phyloP scores from a whole-genome alignment of 2,113 vertebrate species.

The Lepus timidus region DNA sequence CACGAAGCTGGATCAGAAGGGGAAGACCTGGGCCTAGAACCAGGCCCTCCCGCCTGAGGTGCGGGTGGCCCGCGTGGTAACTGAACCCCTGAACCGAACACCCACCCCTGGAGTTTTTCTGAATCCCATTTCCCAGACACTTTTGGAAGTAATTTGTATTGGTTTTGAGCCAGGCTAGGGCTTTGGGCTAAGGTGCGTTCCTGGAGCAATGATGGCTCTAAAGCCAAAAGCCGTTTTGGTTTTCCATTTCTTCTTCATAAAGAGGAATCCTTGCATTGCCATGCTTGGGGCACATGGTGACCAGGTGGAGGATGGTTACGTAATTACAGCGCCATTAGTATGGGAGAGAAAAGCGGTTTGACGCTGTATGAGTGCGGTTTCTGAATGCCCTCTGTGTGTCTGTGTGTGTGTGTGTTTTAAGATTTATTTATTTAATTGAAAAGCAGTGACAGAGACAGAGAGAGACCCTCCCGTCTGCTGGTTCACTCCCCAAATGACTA shows the following conservation, averaged over 20 bases:
- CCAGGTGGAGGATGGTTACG: neutral
- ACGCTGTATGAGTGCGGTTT: fast-evolving
- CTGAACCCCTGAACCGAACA: too few species aligned
- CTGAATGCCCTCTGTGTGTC: fast-evolving
- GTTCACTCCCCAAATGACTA: too few species aligned
- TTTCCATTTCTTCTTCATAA: neutral
- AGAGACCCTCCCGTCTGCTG: too few species aligned
- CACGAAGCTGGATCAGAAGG: too few species aligned
- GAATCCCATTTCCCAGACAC: too few species aligned
- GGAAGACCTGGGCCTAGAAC: too few species aligned
- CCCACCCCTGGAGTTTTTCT: too few species aligned
- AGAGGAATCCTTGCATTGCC: neutral
- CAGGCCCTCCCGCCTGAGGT: too few species aligned
- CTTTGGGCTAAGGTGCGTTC: neutral
- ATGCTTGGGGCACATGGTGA: neutral
- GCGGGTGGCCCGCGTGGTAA: too few species aligned
- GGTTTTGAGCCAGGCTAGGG: neutral
- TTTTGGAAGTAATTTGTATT: neutral
- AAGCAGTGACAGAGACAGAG: too few species aligned
- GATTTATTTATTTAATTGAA: too few species aligned
- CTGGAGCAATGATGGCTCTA: neutral
- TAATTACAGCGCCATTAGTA: neutral
- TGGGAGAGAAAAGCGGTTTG: neutral
- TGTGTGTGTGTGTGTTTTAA: too few species aligned
- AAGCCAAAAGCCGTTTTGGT: neutral